A percentile compares a stretch with the other conserved stretches of the same genome.
Evolutionary conservation across 2,113 vertebrate species (phyloP).

Genomic region (Lepus timidus): DNA sequence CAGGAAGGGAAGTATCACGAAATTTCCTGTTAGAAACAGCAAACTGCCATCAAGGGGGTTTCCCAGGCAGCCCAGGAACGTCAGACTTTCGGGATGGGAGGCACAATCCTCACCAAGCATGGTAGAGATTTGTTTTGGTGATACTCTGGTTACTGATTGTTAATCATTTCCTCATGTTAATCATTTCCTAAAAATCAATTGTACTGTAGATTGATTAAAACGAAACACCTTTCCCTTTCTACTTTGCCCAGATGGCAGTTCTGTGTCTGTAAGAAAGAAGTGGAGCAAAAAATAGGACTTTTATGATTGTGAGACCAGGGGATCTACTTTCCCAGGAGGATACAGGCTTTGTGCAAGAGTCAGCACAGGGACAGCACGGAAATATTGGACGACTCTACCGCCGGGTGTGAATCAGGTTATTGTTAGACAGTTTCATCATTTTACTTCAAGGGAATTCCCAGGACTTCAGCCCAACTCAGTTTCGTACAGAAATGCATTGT

Average conservation of each 20-base stretch:
- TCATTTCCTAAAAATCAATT: neutral
- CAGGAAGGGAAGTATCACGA: neutral
- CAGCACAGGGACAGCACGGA: neutral
- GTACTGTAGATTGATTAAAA: conserved; percentile 9
- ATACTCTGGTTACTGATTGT: neutral
- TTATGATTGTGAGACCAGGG: conserved; percentile 7
- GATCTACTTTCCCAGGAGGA: conserved; percentile 21
- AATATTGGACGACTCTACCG: conserved; percentile 45
- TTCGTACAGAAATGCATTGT: conserved; percentile 15
- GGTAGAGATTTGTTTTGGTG: conserved; percentile 29
- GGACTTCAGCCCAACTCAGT: neutral
- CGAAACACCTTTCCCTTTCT: neutral
- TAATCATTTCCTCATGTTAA: neutral
- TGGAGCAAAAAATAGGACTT: conserved; percentile 16
- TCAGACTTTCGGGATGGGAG: neutral
- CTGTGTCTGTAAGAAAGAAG: conserved; percentile 19
- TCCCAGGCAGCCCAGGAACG: neutral
- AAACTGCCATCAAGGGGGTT: neutral
- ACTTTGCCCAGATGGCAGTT: neutral
- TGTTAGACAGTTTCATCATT: conserved; percentile 18
- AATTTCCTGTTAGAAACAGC: conserved; percentile 37
- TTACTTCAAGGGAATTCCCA: conserved; percentile 66
- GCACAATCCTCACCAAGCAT: neutral
- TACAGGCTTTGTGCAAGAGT: neutral
- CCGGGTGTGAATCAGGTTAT: conserved; percentile 34